Evolutionary conservation across 2,797 vertebrate genomes (phyloP).

Genomic region (Lacerta viridis): DNA sequence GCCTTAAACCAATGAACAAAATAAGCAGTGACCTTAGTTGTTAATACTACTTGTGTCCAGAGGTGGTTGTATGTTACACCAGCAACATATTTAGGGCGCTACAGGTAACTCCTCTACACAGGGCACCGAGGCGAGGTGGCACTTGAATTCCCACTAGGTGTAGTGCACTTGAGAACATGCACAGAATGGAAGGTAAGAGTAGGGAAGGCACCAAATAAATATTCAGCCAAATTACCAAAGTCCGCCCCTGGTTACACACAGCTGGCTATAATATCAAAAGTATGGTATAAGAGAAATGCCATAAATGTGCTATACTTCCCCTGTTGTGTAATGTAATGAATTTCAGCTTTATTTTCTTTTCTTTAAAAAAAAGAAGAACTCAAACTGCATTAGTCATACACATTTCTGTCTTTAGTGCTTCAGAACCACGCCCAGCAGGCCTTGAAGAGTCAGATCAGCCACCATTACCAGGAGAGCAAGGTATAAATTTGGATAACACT

Average conservation of each 20-base stretch:
- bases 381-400: slow-evolving; percentile 26
- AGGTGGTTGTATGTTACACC: neutral
- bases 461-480: slow-evolving; percentile 89
- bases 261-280: neutral
- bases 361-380: neutral
- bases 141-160: too few relatives aligned
- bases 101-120: too few relatives aligned
- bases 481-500: slow-evolving; percentile 87
- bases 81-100: too few relatives aligned
- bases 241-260: too few relatives aligned
- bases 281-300: neutral
- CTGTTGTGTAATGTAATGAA: neutral
- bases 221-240: too few relatives aligned
- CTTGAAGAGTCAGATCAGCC: slow-evolving; percentile 92
- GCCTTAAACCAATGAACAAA: slow-evolving; percentile 7
- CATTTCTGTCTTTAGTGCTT: slow-evolving; percentile 79
- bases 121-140: too few relatives aligned
- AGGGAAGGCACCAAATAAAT: too few relatives aligned
- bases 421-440: slow-evolving; percentile 86
- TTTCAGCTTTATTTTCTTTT: neutral
- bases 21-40: neutral
- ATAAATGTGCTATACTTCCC: neutral
- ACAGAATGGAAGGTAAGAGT: too few relatives aligned
- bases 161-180: too few relatives aligned
- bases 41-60: neutral